Conservation (phyloP, 1,140 invertebrate species). For the Hycleus phaleratus region DNA sequence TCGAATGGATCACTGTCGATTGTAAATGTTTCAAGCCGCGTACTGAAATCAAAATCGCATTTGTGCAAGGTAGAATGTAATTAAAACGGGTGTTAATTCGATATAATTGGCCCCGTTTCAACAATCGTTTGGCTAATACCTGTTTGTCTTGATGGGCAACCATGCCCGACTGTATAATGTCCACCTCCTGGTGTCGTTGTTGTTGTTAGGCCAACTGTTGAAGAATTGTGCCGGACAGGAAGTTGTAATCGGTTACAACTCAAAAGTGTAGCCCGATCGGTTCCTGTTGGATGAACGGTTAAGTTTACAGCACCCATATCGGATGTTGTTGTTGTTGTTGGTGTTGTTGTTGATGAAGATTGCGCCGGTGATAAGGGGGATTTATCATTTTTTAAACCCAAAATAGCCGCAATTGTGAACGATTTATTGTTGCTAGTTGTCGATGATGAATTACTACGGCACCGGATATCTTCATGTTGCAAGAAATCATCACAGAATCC, state of each 20-base stretch:
- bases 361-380: slow-evolving; percentile 23
- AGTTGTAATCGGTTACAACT: slow-evolving; percentile 33
- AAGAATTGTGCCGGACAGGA: slow-evolving; percentile 24
- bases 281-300: not conserved
- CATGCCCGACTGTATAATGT: slow-evolving; percentile 26
- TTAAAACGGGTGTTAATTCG: not conserved
- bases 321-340: too few relatives aligned
- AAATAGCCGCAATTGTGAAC: slow-evolving; percentile 73
- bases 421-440: slow-evolving; percentile 46
- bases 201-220: slow-evolving; percentile 15
- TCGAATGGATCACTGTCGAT: slow-evolving; percentile 19
- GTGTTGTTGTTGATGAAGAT: slow-evolving; percentile 24
- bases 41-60: slow-evolving; percentile 22
- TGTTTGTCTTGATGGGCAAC: slow-evolving; percentile 26
- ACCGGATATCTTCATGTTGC: slow-evolving; percentile 27
- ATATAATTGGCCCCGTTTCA: not conserved
- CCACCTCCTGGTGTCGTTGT: slow-evolving; percentile 19
- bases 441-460: slow-evolving; percentile 28
- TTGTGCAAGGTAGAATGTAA: not conserved
- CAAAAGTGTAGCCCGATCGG: slow-evolving; percentile 21
- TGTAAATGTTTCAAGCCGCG: slow-evolving; percentile 32
- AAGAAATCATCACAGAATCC: slow-evolving; percentile 28
- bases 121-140: slow-evolving; percentile 14
- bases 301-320: too few relatives aligned
- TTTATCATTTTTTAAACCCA: slow-evolving; percentile 52